Conservation (phyloP, 2,888 invertebrate genomes). For the Melieria omissa region DNA sequence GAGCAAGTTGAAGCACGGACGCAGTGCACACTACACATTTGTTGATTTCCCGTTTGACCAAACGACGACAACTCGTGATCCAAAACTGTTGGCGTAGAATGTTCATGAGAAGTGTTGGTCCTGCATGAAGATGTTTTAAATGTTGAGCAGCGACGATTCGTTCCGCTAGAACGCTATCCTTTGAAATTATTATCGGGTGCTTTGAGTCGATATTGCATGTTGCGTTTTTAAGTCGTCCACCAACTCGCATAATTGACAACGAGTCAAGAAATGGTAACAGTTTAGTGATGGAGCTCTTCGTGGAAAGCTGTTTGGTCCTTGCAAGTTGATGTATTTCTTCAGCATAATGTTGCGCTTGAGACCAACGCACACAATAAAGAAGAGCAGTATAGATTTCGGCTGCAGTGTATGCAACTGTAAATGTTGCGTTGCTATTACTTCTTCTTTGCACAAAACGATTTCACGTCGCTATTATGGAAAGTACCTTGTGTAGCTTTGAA, state of each 20-base stretch:
- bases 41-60: neutral
- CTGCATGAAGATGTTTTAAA: constrained; percentile 14
- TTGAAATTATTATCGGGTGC: constrained; percentile 11
- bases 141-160: constrained; percentile 12
- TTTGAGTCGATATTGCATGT: neutral
- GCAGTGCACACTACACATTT: constrained; percentile 2
- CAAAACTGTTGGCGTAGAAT: constrained; percentile 17
- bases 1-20: constrained; percentile 7
- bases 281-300: constrained; percentile 2
- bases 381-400: constrained; percentile 14
- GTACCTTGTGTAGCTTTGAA: constrained; percentile 15
- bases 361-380: constrained; percentile 7
- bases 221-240: constrained; percentile 10
- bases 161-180: constrained; percentile 15
- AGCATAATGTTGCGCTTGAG: constrained; percentile 3
- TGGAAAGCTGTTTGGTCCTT: neutral
- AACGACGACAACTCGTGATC: constrained; percentile 18
- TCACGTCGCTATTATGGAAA: constrained; percentile 15
- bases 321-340: constrained; percentile 13
- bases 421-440: neutral
- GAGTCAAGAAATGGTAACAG: constrained; percentile 18
- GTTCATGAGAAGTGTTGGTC: constrained; percentile 16
- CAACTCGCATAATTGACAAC: constrained; percentile 12
- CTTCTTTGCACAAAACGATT: constrained; percentile 17
- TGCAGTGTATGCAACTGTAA: constrained; percentile 2